Evolutionary conservation across 2,113 vertebrate genomes (phyloP).

Genomic region (Dromas ardeola): DNA sequence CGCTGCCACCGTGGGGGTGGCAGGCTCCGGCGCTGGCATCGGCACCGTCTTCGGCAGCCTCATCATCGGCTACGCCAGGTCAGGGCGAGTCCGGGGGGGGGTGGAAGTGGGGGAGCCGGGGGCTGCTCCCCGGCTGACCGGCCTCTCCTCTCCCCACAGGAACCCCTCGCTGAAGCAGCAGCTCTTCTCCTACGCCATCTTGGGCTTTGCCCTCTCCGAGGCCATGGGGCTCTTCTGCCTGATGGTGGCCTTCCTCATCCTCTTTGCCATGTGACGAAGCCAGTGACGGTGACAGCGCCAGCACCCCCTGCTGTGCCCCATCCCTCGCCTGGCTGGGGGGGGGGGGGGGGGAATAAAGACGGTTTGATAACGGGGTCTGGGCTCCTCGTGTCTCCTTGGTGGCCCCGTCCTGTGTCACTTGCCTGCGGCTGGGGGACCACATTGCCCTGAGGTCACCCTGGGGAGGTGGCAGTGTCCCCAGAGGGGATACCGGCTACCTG

Average conservation of each 20-base stretch:
- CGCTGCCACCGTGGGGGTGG: constrained; percentile 79
- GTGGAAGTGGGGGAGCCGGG: rapidly evolving
- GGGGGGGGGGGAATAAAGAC: background rate
- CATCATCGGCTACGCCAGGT: constrained; percentile 84
- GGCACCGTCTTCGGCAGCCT: constrained; percentile 82
- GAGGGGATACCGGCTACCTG: background rate
- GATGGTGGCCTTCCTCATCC: constrained; percentile 84
- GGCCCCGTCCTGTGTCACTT: rapidly evolving
- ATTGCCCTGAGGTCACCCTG: background rate
- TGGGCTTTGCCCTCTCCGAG: constrained; percentile 82
- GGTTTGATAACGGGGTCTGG: background rate
- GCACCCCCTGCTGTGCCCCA: rapidly evolving
- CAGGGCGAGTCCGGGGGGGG: background rate
- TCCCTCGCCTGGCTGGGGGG: rapidly evolving
- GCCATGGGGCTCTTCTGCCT: constrained; percentile 84
- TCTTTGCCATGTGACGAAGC: constrained; percentile 78
- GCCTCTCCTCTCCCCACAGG: background rate
- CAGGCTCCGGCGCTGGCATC: constrained; percentile 80
- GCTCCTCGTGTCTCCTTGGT: background rate
- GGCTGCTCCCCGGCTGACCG: rapidly evolving
- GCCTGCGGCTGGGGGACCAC: rapidly evolving
- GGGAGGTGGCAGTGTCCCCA: background rate
- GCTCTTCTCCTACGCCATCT: constrained; percentile 82
- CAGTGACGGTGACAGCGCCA: background rate
- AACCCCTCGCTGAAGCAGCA: constrained; percentile 34